Conservation (phyloP, 2,797 vertebrate genomes). For the Acanthis flammea region DNA sequence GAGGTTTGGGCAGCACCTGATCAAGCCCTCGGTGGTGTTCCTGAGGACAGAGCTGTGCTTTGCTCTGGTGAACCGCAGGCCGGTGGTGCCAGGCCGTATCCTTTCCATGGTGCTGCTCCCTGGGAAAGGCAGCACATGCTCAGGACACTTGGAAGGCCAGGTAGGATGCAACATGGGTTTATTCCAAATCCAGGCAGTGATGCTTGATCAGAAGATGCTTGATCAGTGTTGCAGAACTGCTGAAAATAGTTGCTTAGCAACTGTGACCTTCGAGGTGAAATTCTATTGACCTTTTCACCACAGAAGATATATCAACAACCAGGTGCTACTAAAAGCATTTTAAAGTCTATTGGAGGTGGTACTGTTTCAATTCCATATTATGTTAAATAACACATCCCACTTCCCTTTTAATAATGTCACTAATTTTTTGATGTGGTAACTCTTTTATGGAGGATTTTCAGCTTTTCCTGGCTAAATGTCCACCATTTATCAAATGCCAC, state of each 20-base stretch:
- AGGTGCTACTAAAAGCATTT: conserved; percentile 67
- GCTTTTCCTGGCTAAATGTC: background rate
- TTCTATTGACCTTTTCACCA: conserved; percentile 73
- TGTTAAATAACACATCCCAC: background rate
- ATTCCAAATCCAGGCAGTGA: conserved; percentile 53
- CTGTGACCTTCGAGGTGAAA: conserved; percentile 77
- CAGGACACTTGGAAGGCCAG: conserved; percentile 10
- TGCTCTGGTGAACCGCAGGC: conserved; percentile 87
- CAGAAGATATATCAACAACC: conserved; percentile 70
- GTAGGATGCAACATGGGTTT: conserved; percentile 66
- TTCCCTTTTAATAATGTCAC: conserved; percentile 4
- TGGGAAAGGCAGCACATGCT: background rate
- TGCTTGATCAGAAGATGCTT: conserved; percentile 63
- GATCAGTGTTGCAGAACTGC: conserved; percentile 70
- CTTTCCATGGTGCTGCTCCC: conserved; percentile 47
- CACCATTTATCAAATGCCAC: conserved; percentile 15
- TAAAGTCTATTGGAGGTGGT: conserved; percentile 8
- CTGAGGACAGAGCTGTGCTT: conserved; percentile 86
- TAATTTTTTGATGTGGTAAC: conserved; percentile 15
- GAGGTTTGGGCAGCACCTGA: conserved; percentile 84
- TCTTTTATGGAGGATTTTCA: background rate
- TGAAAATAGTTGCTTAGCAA: conserved; percentile 84
- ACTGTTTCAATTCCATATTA: conserved; percentile 47
- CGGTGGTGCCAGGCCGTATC: conserved; percentile 89
- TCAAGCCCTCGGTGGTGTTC: conserved; percentile 84